These are phyloP conservation scores for Ellobium chinense DNA, from an alignment of 2,888 invertebrate genomes.

Conservation along the genomic window DNA sequence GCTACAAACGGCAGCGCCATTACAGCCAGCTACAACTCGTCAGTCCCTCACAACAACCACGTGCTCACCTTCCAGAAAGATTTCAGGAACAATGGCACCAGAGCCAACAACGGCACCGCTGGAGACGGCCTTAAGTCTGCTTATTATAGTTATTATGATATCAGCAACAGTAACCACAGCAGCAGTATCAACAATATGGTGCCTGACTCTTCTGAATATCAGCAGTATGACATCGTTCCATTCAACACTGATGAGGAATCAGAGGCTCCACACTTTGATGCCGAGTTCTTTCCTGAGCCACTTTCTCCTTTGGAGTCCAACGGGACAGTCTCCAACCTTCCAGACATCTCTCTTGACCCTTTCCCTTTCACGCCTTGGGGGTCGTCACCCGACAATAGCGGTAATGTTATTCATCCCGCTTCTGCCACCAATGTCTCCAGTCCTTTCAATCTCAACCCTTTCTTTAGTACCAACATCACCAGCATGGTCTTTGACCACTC, in stretches of 20 bases:
- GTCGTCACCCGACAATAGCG: not conserved
- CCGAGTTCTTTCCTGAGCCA: slow-evolving; percentile 35
- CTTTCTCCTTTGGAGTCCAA: not conserved
- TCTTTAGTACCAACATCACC: slow-evolving; percentile 9
- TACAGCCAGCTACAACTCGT: not conserved
- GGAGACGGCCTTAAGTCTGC: not conserved
- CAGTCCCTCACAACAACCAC: not conserved
- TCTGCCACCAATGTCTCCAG: not conserved
- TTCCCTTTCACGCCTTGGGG: slow-evolving; percentile 17
- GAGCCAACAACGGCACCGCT: not conserved
- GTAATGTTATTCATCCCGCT: not conserved
- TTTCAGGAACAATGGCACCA: not conserved
- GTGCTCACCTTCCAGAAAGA: not conserved
- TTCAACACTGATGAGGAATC: slow-evolving; percentile 27
- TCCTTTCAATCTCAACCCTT: not conserved
- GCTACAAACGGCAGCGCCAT: not conserved
- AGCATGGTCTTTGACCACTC: not conserved
- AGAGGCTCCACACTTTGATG: slow-evolving; percentile 3
- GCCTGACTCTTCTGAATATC: not conserved
- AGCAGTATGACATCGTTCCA: slow-evolving; percentile 26
- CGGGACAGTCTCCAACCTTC: not conserved
- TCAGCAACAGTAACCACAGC: not conserved
- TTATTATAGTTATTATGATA: slow-evolving; percentile 4
- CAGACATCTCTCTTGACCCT: not conserved
- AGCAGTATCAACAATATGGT: not conserved